A percentile compares a stretch with the other conserved stretches of the same genome.
Evolutionary conservation across 1,140 invertebrate genomes (phyloP).

Genomic region (Notospermus geniculatus): DNA sequence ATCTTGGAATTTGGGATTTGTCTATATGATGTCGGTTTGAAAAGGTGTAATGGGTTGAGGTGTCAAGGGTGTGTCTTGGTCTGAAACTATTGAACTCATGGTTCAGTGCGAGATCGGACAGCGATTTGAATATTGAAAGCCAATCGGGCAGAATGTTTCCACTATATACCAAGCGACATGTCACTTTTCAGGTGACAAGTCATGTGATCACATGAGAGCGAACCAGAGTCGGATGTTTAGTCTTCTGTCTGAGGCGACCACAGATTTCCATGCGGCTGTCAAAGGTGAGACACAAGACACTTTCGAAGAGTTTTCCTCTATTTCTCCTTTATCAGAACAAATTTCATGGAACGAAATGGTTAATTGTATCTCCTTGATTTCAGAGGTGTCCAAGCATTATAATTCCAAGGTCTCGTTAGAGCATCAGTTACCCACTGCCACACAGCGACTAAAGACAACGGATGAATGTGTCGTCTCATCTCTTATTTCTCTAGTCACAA

Average conservation of each 20-base stretch:
- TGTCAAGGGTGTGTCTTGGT: no score
- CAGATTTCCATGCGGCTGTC: conserved; percentile 39
- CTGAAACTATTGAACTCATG: no score
- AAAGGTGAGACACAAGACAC: conserved; percentile 35
- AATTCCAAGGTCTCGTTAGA: conserved; percentile 56
- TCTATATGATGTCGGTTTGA: no score
- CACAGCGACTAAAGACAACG: conserved; percentile 53
- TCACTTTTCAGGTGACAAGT: conserved; percentile 30
- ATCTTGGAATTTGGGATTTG: no score
- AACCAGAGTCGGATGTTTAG: conserved; percentile 41
- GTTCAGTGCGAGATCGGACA: no score
- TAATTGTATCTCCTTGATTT: conserved; percentile 14
- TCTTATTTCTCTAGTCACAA: conserved; percentile 50
- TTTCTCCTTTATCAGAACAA: no score
- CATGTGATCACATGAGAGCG: conserved; percentile 33
- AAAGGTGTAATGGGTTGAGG: no score
- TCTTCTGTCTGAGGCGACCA: conserved; percentile 31
- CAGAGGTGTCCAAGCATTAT: conserved; percentile 57
- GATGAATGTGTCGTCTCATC: conserved; percentile 56
- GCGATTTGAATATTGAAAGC: no score
- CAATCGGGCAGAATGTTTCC: no score
- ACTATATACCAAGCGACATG: no score
- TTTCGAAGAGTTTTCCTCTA: neutral
- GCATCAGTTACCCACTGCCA: conserved; percentile 54
- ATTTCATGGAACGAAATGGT: neutral